A percentile compares a stretch with the other conserved stretches of the same genome.
phyloP scores from a whole-genome alignment of 2,113 vertebrate species.

The Ictalurus furcatus region DNA sequence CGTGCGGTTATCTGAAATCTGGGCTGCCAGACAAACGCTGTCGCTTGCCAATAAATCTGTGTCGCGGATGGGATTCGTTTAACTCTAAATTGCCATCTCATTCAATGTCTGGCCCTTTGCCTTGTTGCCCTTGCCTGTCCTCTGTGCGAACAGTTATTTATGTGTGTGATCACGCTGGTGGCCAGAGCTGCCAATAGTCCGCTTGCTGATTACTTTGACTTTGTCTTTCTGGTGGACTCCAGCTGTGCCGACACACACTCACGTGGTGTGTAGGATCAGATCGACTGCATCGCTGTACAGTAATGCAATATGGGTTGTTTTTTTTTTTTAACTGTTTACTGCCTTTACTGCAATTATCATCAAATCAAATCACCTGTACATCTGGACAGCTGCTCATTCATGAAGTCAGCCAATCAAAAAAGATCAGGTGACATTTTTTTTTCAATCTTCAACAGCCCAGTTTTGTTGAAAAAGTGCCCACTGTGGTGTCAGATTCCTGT shows the following conservation, averaged over 20 bases:
- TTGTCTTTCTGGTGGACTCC: slow-evolving; percentile 33
- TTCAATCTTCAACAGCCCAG: neutral
- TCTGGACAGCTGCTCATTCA: neutral
- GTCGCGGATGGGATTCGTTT: slow-evolving; percentile 53
- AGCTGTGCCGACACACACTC: slow-evolving; percentile 32
- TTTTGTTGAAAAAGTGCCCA: neutral
- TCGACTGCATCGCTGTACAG: neutral
- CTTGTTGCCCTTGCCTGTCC: slow-evolving; percentile 63
- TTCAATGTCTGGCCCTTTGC: slow-evolving; percentile 61
- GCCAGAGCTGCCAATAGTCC: slow-evolving; percentile 53
- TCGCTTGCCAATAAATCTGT: slow-evolving; percentile 58
- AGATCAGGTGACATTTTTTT: too few species aligned
- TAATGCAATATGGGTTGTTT: neutral
- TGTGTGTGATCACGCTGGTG: slow-evolving; percentile 59
- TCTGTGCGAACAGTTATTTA: slow-evolving; percentile 63
- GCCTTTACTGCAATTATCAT: neutral
- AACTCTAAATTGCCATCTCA: slow-evolving; percentile 60
- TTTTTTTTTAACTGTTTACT: neutral
- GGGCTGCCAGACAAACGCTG: slow-evolving; percentile 37
- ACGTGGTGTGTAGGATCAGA: slow-evolving; percentile 25
- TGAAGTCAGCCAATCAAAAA: neutral
- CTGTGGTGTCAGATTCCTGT: neutral
- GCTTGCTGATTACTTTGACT: slow-evolving; percentile 55
- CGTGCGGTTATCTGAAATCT: slow-evolving; percentile 3
- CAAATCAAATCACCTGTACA: neutral